Base-by-base conservation (phyloP, 1,140 invertebrate genomes). In the Sycophila sp. region DNA sequence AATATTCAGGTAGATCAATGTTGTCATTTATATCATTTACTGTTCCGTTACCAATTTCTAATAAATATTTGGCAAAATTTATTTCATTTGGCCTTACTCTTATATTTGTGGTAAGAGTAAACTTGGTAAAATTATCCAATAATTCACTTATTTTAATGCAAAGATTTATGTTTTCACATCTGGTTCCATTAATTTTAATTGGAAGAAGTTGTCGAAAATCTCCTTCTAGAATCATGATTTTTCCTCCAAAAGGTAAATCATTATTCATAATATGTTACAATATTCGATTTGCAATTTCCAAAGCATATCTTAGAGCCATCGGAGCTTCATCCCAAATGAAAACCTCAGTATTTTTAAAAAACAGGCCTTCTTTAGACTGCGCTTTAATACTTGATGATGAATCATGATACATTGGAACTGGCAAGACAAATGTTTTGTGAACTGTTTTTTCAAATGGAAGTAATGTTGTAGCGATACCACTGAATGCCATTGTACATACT, bases 131-230 rank as follows among this genome's bases (percentile, higher is more conserved):
- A 67, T 72, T 11, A 38, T 53, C 30, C 67, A 56, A 69, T 22
- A 62, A 49, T 34, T 32, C 38, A 49, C 76, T 64, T n/a, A 66
- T 38, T 69, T 69, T 69, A 42, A 70, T 73, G 47, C 30, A 56
- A 65, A 71, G 66, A 68, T 71, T 69, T 45, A 69, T n/a, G 65
- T 73, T 63, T 75, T 79, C 74, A 70, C 38, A 42, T 40, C 36
- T 40, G n/a, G 36, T 40, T 40, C 36, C 36, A 15, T n/a, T 40
- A 55, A 55, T 55, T 58, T 71, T 72, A n/a, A 80, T 66, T n/a
- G 77, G 75, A 28, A 77, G 55, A 34, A 73, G 30, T 73, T 80
- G 70, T 24, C 75, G 36, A 74, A 73, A 77, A 71, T 79, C 73
- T 19, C 77, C 76, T 4, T 68, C 73, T 32, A 75, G 63, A 5